phyloP scores from a whole-genome alignment of 2,888 invertebrate genomes.

The Ormyrus rosae region DNA sequence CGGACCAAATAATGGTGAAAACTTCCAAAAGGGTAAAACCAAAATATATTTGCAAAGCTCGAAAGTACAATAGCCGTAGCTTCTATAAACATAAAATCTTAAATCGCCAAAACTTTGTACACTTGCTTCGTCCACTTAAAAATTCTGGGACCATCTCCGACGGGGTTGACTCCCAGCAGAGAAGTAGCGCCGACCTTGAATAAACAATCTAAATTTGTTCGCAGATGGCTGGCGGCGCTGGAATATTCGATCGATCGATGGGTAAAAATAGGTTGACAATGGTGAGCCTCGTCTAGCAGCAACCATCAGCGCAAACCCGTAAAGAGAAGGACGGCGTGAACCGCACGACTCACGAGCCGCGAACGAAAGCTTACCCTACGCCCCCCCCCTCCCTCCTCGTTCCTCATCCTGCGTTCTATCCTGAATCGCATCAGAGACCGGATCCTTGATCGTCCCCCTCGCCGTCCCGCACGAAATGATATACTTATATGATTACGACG shows the following conservation, averaged over 20 bases:
- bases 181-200: too few species aligned
- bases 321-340: conserved; percentile 30
- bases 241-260: conserved; percentile 97
- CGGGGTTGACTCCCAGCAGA: too few species aligned
- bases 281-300: conserved; percentile 37
- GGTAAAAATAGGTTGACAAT: conserved; percentile 86
- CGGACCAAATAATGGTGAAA: too few species aligned
- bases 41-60: too few species aligned
- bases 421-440: neutral
- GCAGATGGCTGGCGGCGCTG: conserved; percentile 94
- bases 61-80: too few species aligned
- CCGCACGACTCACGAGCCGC: neutral
- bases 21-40: too few species aligned
- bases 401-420: neutral
- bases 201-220: conserved; percentile 20
- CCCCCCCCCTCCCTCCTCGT: neutral
- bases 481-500: conserved; percentile 35
- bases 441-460: conserved; percentile 31
- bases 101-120: too few species aligned
- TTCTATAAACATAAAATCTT: too few species aligned
- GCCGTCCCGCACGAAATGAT: conserved; percentile 30
- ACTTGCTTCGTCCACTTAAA: too few species aligned
- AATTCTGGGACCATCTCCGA: too few species aligned
- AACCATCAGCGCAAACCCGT: conserved; percentile 3
- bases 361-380: too few species aligned